A percentile compares a stretch with the other conserved stretches of the same genome.
phyloP scores from a whole-genome alignment of 1,140 invertebrate species.

The Paralvinella palmiformis region DNA sequence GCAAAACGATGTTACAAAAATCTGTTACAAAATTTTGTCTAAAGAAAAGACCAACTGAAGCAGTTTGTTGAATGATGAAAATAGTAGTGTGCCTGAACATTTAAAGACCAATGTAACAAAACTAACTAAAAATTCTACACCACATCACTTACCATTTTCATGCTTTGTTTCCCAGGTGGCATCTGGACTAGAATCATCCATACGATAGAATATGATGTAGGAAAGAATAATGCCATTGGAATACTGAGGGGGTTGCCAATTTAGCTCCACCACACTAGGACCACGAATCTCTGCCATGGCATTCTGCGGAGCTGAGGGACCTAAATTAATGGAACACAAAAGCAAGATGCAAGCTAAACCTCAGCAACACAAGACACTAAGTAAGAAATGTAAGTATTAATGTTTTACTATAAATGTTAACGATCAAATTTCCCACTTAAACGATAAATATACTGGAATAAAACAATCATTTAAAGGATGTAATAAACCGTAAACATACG shows the following conservation, averaged over 20 bases:
- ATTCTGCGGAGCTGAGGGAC: slow-evolving; percentile 28
- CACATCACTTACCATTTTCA: slow-evolving; percentile 22
- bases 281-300: slow-evolving; percentile 19
- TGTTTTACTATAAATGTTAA: too few species aligned
- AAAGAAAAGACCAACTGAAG: too few species aligned
- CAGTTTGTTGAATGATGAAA: too few species aligned
- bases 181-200: slow-evolving; percentile 20
- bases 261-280: slow-evolving; percentile 18
- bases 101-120: too few species aligned
- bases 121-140: too few species aligned
- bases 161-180: slow-evolving; percentile 25
- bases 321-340: slow-evolving; percentile 18
- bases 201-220: slow-evolving; percentile 32
- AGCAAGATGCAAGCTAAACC: background rate
- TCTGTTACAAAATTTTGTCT: too few species aligned
- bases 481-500: too few species aligned
- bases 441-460: too few species aligned
- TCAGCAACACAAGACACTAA: background rate
- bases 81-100: too few species aligned
- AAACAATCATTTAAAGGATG: too few species aligned
- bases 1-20: too few species aligned
- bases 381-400: background rate
- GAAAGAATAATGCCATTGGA: slow-evolving; percentile 33
- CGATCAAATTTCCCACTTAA: too few species aligned
- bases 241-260: slow-evolving; percentile 29